Evolutionary conservation across 1,140 invertebrate species (phyloP).

Genomic region (Calephelis nemesis): DNA sequence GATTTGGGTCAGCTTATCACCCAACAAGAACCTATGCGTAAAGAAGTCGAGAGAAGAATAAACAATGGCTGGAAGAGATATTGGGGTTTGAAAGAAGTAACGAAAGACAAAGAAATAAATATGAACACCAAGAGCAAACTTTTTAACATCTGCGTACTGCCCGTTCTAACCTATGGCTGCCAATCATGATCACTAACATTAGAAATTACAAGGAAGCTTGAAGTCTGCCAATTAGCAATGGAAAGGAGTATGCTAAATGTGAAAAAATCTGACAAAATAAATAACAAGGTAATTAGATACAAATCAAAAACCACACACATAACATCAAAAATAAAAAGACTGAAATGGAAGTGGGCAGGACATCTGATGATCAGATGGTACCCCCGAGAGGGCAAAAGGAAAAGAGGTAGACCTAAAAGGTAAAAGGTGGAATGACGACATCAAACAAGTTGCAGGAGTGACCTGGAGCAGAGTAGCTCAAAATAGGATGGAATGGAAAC

Average conservation of each 20-base stretch:
- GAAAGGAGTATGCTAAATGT: neutral
- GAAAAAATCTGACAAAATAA: slow-evolving; percentile 23
- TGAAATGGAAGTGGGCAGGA: too few relatives aligned
- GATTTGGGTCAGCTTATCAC: too few relatives aligned
- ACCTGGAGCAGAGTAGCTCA: too few relatives aligned
- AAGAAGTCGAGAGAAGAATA: neutral
- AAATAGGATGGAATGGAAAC: too few relatives aligned
- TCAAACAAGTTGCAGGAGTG: too few relatives aligned
- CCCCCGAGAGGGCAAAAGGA: too few relatives aligned
- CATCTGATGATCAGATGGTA: too few relatives aligned
- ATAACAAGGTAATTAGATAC: slow-evolving; percentile 25
- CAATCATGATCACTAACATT: slow-evolving; percentile 20
- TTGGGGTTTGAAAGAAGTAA: slow-evolving; percentile 24
- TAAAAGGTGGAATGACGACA: too few relatives aligned
- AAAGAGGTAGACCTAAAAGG: too few relatives aligned
- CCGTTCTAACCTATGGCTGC: slow-evolving; percentile 22
- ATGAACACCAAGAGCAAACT: slow-evolving; percentile 19
- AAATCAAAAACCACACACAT: too few relatives aligned
- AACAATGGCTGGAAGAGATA: slow-evolving; percentile 21
- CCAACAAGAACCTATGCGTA: too few relatives aligned
- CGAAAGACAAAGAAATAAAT: slow-evolving; percentile 8
- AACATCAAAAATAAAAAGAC: too few relatives aligned
- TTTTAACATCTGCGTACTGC: slow-evolving; percentile 23
- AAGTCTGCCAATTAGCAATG: slow-evolving; percentile 23
- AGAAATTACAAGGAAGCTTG: neutral